phyloP scores from a whole-genome alignment of 2,888 invertebrate species.

The Temnothorax rugatulus region DNA sequence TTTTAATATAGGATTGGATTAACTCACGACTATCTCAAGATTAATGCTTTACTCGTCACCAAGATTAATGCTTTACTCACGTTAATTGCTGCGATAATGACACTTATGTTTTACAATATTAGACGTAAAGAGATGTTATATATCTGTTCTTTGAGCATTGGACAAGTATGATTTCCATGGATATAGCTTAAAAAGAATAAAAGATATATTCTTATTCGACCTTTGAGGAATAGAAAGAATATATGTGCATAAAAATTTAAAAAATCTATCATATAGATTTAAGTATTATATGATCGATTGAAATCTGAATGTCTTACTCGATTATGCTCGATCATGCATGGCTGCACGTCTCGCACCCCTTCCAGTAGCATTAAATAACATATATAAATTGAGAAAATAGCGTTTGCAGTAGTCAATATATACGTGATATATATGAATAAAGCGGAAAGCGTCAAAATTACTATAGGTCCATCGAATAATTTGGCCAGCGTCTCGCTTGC shows the following conservation, averaged over 20 bases:
- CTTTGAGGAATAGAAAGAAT: neutral
- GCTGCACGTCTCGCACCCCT: constrained; percentile 9
- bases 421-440: constrained; percentile 32
- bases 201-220: neutral
- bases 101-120: neutral
- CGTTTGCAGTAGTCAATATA: constrained; percentile 11
- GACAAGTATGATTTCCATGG: neutral
- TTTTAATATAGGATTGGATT: constrained; percentile 17
- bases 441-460: constrained; percentile 43
- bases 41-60: neutral
- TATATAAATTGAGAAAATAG: constrained; percentile 5
- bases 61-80: neutral
- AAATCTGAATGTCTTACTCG: neutral
- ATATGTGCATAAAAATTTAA: neutral
- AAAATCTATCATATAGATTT: neutral
- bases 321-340: neutral
- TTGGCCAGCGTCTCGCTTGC: neutral
- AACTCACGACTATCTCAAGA: neutral
- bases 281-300: neutral
- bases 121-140: neutral
- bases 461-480: constrained; percentile 9
- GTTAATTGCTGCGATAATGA: constrained; percentile 3
- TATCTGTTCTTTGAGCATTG: constrained; percentile 12
- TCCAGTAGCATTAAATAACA: constrained; percentile 17
- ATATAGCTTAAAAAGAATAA: neutral